These are phyloP conservation scores for Scaeva pyrastri DNA, from an alignment of 2,888 invertebrate species.

Conservation along the genomic window DNA sequence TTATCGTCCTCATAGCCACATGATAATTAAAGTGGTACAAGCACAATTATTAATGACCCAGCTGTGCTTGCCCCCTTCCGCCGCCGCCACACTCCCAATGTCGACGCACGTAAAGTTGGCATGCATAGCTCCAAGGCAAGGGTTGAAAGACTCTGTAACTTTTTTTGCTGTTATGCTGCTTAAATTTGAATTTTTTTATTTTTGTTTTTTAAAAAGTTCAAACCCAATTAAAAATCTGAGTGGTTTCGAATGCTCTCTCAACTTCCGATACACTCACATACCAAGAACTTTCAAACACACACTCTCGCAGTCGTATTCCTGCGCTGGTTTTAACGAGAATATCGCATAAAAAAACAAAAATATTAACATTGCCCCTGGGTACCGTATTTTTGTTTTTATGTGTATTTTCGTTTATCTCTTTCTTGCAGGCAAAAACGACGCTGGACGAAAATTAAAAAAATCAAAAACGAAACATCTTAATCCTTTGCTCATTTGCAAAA, in stretches of 20 bases:
- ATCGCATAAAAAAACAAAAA: neutral
- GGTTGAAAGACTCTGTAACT: constrained; percentile 18
- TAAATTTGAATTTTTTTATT: neutral
- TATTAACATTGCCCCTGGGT: neutral
- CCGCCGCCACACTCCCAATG: too few species aligned
- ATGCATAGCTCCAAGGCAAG: neutral
- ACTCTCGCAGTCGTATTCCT: too few species aligned
- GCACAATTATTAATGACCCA: constrained; percentile 63
- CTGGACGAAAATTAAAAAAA: too few species aligned
- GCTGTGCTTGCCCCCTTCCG: too few species aligned
- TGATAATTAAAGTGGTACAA: constrained; percentile 66
- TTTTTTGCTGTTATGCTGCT: constrained; percentile 7
- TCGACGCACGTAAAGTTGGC: too few species aligned
- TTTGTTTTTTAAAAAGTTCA: neutral
- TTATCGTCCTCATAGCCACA: constrained; percentile 60
- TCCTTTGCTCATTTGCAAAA: constrained; percentile 40
- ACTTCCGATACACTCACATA: neutral
- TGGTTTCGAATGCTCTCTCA: neutral
- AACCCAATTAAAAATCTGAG: constrained; percentile 30
- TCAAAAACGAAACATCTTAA: neutral
- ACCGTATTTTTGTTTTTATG: neutral
- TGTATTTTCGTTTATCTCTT: neutral
- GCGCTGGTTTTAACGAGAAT: neutral
- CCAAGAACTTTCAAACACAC: neutral
- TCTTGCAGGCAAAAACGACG: neutral